Evolutionary conservation across 2,113 vertebrate species (phyloP), one percentile per base, ranked within the genome.

Genomic region (Terrapene triunguis): DNA sequence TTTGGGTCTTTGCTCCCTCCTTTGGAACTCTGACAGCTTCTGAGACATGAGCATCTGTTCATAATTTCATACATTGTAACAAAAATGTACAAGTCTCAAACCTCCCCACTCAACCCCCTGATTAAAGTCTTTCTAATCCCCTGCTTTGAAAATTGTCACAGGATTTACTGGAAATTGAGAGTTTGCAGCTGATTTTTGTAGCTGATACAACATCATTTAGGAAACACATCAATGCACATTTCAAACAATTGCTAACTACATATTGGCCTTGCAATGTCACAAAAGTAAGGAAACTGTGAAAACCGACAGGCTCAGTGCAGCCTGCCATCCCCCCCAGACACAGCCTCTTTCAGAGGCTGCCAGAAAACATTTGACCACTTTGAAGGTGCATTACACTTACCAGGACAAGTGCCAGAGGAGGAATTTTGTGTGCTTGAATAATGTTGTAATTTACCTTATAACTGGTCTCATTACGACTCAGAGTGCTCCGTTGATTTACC

Each of bases 371-470:
- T 96, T 94, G 59, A 62, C 76, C 88, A 51, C 48, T 89, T 92
- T 48, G 32, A 91, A 96, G 93, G 96, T 85, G 92, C 85, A 27
- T 85, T 96, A 89, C 80, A 65, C 89, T 96, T 88, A 79, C 89
- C 88, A 95, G 91, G 90, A 96, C 88, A 89, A 92, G 95, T 84
- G 89, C 94, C 96, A 94, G 88, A 94, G 94, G 85, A 96, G 84
- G 92, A 94, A 97, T 97, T 96, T 88, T 93, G 91, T 95, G 96
- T 92, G 96, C 93, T 90, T 96, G 94, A 97, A 96, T 97, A 97
- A 97, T 97, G 96, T 93, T 95, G 95, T 92, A 95, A 97, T 96
- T 97, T 97, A 93, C 94, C 92, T 95, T 94, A 29, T 95, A 95
- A 88, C 81, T 1, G 1, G 93, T 82, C 92, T 89, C 84, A 84